These are phyloP conservation scores for Dolichopus griseipennis DNA, from an alignment of 2,888 invertebrate species.

Conservation along the genomic window DNA sequence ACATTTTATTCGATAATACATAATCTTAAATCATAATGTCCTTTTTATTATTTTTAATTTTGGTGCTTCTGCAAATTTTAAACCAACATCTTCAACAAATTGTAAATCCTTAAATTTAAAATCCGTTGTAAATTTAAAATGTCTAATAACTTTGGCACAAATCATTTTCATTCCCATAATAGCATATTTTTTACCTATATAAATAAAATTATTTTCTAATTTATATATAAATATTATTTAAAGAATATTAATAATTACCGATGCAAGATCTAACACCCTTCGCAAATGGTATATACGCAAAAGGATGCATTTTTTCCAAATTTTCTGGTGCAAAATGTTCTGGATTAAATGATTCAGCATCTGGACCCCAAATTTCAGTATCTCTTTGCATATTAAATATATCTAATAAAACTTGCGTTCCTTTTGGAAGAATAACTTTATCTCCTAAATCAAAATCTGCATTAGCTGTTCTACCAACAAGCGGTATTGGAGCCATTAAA, in stretches of 20 bases:
- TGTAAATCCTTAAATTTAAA: conserved; percentile 34
- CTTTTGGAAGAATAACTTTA: conserved; percentile 16
- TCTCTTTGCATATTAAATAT: conserved; percentile 38
- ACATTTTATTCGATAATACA: background rate
- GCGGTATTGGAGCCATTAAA: conserved; percentile 14
- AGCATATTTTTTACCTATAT: conserved; percentile 37
- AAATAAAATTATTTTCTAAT: background rate
- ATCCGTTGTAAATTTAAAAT: conserved; percentile 33
- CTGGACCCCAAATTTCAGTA: conserved; percentile 35
- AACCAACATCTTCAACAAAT: conserved; percentile 36
- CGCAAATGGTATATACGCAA: conserved; percentile 38
- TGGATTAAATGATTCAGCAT: conserved; percentile 38
- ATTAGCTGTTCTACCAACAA: conserved; percentile 10
- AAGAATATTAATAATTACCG: conserved; percentile 24
- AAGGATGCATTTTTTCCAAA: conserved; percentile 34
- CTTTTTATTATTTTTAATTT: conserved; percentile 28
- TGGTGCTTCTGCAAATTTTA: conserved; percentile 33
- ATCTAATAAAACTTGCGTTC: conserved; percentile 21
- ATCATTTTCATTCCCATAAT: conserved; percentile 34
- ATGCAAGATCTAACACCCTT: conserved; percentile 39
- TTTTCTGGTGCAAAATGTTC: conserved; percentile 38
- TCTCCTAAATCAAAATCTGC: background rate
- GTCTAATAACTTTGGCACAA: conserved; percentile 33
- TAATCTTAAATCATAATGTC: conserved; percentile 7
- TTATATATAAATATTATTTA: background rate